Evolutionary conservation across 1,140 invertebrate genomes (phyloP), one percentile per base, ranked within the genome.

Genomic region (Arctopsyche grandis): DNA sequence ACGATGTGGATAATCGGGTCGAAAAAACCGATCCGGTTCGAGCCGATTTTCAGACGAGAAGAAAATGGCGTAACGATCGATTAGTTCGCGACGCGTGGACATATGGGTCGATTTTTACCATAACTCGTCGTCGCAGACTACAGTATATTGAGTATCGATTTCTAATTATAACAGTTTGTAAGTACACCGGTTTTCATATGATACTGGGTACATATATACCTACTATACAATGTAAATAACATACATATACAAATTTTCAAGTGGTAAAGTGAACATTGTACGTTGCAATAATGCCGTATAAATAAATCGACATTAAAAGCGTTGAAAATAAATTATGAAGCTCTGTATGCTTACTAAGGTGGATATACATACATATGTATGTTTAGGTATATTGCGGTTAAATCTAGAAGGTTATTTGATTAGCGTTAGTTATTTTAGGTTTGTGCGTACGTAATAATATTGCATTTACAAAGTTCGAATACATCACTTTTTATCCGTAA

Each of bases 91-190:
- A 52, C 48, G 48, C 16, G 4, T 22, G 24, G 63, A 66, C 10
- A 66, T 66, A 66, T 66, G 63, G 63, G 63, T 66, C 63, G 63
- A 66, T 66, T 66, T 66, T 66, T 66, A 66, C 10, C 63, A 38
- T 38, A 38, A 38, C 29, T 38, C 7, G 29, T 38, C 7, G 29
- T 66, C 22, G 24, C 10, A 22, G 12, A 52, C 21, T 66, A 26
- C n/a, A 66, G 10, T 19, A 12, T 22, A 63, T 22, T 22, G 21
- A 12, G 58, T 66, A 66, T 66, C 63, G 63, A 66, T 66, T 66
- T 66, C 63, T 66, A 66, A 12, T 26, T 26, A 14, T 52, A 12
- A 1, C 10, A 14, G 12, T 14, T 52, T 14, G 12, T 52, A 52
- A 52, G 48, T 52, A 16, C 48, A 52, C 48, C 16, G 16, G 48